Evolutionary conservation across 2,888 invertebrate genomes (phyloP), one percentile per base, ranked within the genome.

Genomic region (Habroteleia sp.): DNA sequence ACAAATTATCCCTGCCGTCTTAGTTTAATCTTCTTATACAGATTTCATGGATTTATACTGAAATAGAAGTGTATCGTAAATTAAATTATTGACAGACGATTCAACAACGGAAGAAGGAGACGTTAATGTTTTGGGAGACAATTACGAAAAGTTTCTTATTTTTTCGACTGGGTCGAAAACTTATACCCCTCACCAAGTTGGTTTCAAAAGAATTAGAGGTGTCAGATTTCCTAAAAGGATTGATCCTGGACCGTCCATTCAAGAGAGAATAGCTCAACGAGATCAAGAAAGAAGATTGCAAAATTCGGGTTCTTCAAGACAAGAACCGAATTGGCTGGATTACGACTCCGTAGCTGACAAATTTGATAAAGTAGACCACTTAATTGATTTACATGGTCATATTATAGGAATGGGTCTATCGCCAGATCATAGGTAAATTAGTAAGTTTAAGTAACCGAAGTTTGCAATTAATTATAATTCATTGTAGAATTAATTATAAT

Each of bases 381-480:
- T 94, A 3, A 94, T 96, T 73, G 95, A 96, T 88, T 90, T 96
- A 50, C 93, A 95, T 84, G 96, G 95, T 0, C 95, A 96, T 84
- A 95, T 96, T 65, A 95, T 96, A 80, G 96, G 96, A 79, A 95
- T 96, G 94, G 93, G 94, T 1, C 89, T 96, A 7, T 95, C 95
- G 74, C 96, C 95, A 0, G 95, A 95, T 89, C 94, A 95, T 82
- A 87, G 88, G 88, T 87, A 39, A 63, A 14, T 27, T n/a, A n/a
- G n/a, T n/a, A n/a, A n/a, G n/a, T n/a, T n/a, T n/a, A n/a, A n/a
- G n/a, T n/a, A n/a, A n/a, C n/a, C n/a, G n/a, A n/a, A n/a, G n/a
- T n/a, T n/a, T n/a, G n/a, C n/a, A n/a, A n/a, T n/a, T n/a, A n/a
- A n/a, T n/a, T n/a, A n/a, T n/a, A n/a, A n/a, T n/a, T n/a, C n/a